Conservation (phyloP, 2,113 vertebrate species). For the Oryzias woworae region DNA sequence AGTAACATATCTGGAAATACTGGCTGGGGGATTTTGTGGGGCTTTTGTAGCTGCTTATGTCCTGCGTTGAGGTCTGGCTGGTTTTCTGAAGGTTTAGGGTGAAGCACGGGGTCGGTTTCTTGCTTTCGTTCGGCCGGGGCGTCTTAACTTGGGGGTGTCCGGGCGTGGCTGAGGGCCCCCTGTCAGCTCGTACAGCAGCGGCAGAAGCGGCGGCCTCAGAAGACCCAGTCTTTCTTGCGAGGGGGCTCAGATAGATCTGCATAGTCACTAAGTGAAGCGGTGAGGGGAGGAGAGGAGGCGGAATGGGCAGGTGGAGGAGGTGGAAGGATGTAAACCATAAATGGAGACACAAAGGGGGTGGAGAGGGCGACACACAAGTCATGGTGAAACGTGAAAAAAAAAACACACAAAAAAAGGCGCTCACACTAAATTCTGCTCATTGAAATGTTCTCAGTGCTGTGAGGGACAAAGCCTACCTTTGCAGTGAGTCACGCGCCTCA, state of each 20-base stretch:
- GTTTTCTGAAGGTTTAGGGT: slow-evolving; percentile 77
- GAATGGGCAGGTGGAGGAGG: not conserved
- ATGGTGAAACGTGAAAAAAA: slow-evolving; percentile 64
- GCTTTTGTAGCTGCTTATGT: slow-evolving; percentile 78
- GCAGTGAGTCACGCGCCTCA: slow-evolving; percentile 74
- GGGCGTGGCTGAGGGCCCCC: slow-evolving; percentile 18
- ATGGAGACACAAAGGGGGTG: not conserved
- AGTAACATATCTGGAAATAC: slow-evolving; percentile 85
- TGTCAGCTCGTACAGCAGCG: slow-evolving; percentile 53
- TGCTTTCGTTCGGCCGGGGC: slow-evolving; percentile 18
- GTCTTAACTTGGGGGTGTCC: slow-evolving; percentile 10
- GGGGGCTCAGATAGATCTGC: slow-evolving; percentile 83
- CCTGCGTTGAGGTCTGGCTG: slow-evolving; percentile 64
- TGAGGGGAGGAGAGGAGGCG: slow-evolving; percentile 46
- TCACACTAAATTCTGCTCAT: slow-evolving; percentile 9
- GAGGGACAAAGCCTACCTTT: slow-evolving; percentile 75
- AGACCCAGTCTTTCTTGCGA: slow-evolving; percentile 79
- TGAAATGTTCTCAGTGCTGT: not conserved
- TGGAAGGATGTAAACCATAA: not conserved
- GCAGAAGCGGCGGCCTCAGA: slow-evolving; percentile 64
- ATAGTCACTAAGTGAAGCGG: slow-evolving; percentile 81
- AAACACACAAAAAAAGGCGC: slow-evolving; percentile 33
- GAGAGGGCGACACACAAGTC: slow-evolving; percentile 42
- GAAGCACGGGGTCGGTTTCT: slow-evolving; percentile 62
- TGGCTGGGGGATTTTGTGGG: slow-evolving; percentile 81